Percentiles rank a stretch among this genome's conserved stretches.
These are phyloP conservation scores for Ara ararauna DNA, from an alignment of 2,797 vertebrate genomes.

Conservation along the genomic window DNA sequence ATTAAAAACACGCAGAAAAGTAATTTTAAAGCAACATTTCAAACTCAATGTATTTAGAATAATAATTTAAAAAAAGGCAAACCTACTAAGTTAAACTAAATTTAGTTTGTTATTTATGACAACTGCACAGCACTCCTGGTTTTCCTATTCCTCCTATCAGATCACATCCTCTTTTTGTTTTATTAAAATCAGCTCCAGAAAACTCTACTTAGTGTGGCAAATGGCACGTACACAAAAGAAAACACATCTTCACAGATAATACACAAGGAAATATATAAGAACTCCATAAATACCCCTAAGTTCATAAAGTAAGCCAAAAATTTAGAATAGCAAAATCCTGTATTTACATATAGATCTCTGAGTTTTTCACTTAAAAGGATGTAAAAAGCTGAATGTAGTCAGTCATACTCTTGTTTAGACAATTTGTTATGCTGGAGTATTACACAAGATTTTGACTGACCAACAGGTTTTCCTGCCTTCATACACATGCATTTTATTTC, in stretches of 20 bases:
- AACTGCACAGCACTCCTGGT: not conserved
- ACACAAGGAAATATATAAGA: not conserved
- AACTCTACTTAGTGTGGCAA: not conserved
- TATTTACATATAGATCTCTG: not conserved
- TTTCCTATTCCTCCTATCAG: not conserved
- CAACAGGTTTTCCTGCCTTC: not conserved
- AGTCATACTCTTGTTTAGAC: not conserved
- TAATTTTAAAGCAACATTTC: not conserved
- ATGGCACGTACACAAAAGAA: not conserved
- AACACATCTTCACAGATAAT: not conserved
- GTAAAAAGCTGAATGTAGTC: not conserved
- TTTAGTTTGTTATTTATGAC: not conserved
- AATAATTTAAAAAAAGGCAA: not conserved
- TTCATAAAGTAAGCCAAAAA: not conserved
- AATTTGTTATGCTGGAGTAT: not conserved
- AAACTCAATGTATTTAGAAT: not conserved
- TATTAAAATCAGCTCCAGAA: not conserved
- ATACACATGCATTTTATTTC: not conserved
- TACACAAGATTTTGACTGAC: not conserved
- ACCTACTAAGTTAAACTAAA: not conserved
- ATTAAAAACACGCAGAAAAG: not conserved
- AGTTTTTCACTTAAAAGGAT: not conserved
- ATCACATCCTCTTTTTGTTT: not conserved
- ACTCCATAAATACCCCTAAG: not conserved
- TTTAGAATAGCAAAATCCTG: not conserved